phyloP scores from a whole-genome alignment of 2,113 vertebrate species.

The Xiphorhynchus elegans region DNA sequence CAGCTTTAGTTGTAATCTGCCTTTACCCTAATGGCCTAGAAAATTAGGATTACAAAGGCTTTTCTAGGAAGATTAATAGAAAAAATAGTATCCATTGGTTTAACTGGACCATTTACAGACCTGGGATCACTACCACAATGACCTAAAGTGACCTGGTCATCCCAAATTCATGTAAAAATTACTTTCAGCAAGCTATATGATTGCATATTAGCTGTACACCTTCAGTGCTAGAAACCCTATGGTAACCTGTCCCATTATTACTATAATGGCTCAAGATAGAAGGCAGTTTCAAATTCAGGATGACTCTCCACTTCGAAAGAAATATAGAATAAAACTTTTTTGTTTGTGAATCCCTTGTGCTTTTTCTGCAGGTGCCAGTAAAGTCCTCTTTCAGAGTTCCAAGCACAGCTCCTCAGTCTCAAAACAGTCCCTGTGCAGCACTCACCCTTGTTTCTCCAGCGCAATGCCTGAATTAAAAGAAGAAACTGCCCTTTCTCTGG shows the following conservation, averaged over 20 bases:
- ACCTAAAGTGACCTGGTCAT: background rate
- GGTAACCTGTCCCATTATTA: background rate
- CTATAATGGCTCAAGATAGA: background rate
- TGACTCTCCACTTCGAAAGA: background rate
- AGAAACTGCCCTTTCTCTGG: background rate
- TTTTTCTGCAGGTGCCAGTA: background rate
- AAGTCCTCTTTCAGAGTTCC: background rate
- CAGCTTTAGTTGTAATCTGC: constrained; percentile 51
- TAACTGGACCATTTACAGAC: background rate
- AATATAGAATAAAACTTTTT: background rate
- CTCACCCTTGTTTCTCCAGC: background rate
- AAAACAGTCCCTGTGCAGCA: background rate
- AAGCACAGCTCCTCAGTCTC: background rate
- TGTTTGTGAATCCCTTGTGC: background rate
- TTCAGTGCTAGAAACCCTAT: background rate
- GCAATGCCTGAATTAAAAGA: background rate
- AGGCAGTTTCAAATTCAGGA: background rate
- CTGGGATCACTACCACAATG: background rate
- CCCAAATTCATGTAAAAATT: background rate
- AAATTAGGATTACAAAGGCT: constrained; percentile 54
- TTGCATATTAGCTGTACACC: background rate
- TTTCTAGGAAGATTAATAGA: constrained; percentile 49
- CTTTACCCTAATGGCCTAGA: constrained; percentile 36
- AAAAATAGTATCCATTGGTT: constrained; percentile 27
- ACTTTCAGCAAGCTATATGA: background rate